A percentile compares a stretch with the other conserved stretches of the same genome.
These are phyloP conservation scores for Equus przewalskii DNA, from an alignment of 2,113 vertebrate genomes.

Conservation along the genomic window DNA sequence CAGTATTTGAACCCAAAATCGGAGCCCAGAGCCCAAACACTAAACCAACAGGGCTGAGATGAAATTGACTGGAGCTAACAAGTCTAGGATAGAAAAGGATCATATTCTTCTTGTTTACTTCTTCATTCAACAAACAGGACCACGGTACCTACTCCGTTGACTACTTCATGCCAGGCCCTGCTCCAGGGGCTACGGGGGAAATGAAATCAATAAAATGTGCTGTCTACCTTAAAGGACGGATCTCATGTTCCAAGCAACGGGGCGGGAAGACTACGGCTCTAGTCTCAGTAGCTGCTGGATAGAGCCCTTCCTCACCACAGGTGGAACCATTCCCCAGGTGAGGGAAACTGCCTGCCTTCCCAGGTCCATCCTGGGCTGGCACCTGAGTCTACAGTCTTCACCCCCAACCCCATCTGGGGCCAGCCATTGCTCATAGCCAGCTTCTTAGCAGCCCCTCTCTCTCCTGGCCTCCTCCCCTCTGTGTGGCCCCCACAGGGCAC, in stretches of 20 bases:
- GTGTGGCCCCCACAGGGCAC: neutral
- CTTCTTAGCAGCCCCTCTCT: neutral
- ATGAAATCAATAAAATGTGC: neutral
- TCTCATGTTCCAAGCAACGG: neutral
- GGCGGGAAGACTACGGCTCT: neutral
- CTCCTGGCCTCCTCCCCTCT: neutral
- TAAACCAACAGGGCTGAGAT: neutral
- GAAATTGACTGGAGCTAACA: neutral
- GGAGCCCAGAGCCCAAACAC: neutral
- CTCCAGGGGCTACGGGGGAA: neutral
- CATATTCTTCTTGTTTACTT: neutral
- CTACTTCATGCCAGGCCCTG: neutral
- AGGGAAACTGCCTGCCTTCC: neutral
- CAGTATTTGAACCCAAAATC: constrained; percentile 3
- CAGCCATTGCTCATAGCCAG: neutral
- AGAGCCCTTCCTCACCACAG: neutral
- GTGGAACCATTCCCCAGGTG: neutral
- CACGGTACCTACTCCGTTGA: neutral
- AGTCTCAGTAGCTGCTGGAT: neutral
- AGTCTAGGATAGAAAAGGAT: neutral
- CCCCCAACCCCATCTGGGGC: neutral
- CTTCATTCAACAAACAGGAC: neutral
- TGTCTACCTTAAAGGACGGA: neutral
- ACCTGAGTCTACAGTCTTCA: neutral
- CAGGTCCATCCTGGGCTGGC: neutral